Evolutionary conservation across 2,797 vertebrate genomes (phyloP), one percentile per base, ranked within the genome.

Genomic region (Nyctalus aviator): DNA sequence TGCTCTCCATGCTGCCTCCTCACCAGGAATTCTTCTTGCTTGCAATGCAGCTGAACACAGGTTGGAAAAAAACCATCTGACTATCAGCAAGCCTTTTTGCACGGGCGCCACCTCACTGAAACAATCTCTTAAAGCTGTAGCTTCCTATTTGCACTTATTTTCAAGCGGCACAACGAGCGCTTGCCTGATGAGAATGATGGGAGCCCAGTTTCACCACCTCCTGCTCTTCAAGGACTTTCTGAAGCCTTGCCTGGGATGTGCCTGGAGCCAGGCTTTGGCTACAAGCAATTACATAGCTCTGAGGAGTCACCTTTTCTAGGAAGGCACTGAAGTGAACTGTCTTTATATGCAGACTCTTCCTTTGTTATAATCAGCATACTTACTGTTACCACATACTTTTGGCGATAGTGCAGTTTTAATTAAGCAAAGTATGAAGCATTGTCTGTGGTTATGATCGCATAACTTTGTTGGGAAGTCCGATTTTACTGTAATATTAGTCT

Each of bases 51-150:
- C 1, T 72, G 83, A 78, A 77, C 25, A 44, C 12, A 2, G 15
- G 55, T 83, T 89, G 68, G 57, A 68, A 93, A 96, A 86, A 94
- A 92, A 73, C 18, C 48, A 30, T 35, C 35, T 44, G 59, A 73
- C 8, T 30, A 59, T 59, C 82, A 85, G 53, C 84, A 86, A 88
- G 41, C 84, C 71, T 84, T 3, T 79, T 13, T 86, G 73, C 78
- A 64, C 35, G 13, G 9, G 13, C 68, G 57, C 76, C 44, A n/a
- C 41, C 48, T 68, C 57, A 55, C 12, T 53, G 87, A 76, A 72
- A 82, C 6, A 18, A 75, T 37, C 53, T 83, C 35, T 71, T 77
- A 92, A 92, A 96, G 86, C 75, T 93, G 3, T 62, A 27, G 62
- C 32, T 92, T 91, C 82, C 75, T 92, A 8, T 23, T 8, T 41